Conservation (phyloP, 2,888 invertebrate species). For the Dendrolimus pini region DNA sequence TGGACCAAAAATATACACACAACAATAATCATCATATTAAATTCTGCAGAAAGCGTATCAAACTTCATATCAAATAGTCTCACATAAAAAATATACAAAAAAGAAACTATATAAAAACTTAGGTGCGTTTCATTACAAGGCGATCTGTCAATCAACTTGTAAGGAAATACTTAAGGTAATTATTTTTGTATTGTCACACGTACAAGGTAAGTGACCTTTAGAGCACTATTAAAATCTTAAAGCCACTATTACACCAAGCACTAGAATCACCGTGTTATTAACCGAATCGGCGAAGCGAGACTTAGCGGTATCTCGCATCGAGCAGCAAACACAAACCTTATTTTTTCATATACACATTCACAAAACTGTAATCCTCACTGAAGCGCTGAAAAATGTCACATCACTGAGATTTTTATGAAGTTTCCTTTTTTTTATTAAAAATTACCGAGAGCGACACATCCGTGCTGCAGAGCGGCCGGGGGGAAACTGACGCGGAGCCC, state of each 20-base stretch:
- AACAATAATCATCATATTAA: slow-evolving; percentile 12
- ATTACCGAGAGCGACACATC: slow-evolving; percentile 29
- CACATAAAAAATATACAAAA: neutral
- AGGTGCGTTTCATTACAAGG: neutral
- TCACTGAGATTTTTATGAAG: slow-evolving; percentile 27
- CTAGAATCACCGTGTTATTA: slow-evolving; percentile 66
- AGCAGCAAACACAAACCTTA: slow-evolving; percentile 3
- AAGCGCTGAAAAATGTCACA: slow-evolving; percentile 25
- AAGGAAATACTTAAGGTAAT: slow-evolving; percentile 13
- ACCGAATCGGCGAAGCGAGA: slow-evolving; percentile 63
- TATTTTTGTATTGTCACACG: slow-evolving; percentile 30
- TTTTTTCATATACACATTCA: slow-evolving; percentile 1
- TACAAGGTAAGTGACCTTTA: slow-evolving; percentile 71
- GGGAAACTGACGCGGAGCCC: slow-evolving; percentile 51
- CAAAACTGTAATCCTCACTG: slow-evolving; percentile 20
- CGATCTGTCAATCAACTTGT: slow-evolving; percentile 2
- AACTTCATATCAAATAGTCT: no score
- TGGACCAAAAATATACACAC: no score
- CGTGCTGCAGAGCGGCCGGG: slow-evolving; percentile 34
- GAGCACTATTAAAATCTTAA: slow-evolving; percentile 54
- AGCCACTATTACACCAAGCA: slow-evolving; percentile 53
- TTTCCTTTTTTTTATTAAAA: slow-evolving; percentile 6
- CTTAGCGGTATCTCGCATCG: slow-evolving; percentile 56
- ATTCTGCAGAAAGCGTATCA: neutral
- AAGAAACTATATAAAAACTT: neutral